Base-by-base conservation (phyloP, 2,888 invertebrate species). In the Calliphora vomitoria region DNA sequence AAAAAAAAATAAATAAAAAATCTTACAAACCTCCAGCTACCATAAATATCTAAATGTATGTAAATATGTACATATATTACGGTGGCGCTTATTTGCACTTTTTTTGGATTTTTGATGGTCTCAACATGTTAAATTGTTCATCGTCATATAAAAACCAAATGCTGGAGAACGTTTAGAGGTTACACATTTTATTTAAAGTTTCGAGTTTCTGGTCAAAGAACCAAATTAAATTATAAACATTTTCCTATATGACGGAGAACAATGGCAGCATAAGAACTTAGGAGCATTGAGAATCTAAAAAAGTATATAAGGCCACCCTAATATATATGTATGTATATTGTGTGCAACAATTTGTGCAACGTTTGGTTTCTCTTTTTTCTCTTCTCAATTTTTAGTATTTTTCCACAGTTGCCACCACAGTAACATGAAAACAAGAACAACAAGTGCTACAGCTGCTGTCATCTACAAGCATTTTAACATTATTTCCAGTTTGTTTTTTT, bases 401-500 rank as follows among this genome's bases (percentile, higher is more conserved):
- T 35, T 69, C 6, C 53, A 62, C 69, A 58, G 74, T 68, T 74
- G 20, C 75, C 69, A 80, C 78, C 64, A 76, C 66, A 74, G 68
- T 50, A 79, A 69, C 60, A 80, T 18, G 8, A 58, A 71, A 50
- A 68, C 6, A 53, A 74, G 18, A 82, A 82, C 76, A 82, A 58
- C 81, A 64, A 82, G 25, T 58, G 71, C 76, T 82, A 71, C 85
- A 71, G 75, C 85, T 76, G 72, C 76, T 87, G 87, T 79, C 82
- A 87, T 87, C 69, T 75, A 79, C 85, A 85, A 78, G 50, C 85
- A 79, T 82, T 85, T 75, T 58, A 68, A 66, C 64, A 83, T 87
- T 83, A 82, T 78, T 80, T 85, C 55, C 83, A 83, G 44, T 71
- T 83, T 85, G 55, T 66, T 82, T 76, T 72, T 60, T 11, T 4